Base-by-base conservation (phyloP, 2,113 vertebrate genomes). In the Chloebia gouldiae region DNA sequence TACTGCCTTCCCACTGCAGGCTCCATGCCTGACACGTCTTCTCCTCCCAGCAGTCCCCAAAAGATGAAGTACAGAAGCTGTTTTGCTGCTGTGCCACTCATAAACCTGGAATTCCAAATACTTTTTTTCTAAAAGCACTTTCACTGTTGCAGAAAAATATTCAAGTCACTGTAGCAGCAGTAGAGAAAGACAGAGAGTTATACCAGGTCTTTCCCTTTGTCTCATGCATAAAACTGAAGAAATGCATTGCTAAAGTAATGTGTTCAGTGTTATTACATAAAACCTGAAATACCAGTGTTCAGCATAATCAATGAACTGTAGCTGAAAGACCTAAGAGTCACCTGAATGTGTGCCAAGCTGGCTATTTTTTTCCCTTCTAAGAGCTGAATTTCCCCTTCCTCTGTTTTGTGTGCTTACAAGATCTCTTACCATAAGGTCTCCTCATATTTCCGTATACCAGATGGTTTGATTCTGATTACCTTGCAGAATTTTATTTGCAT, bases 1-100 rank as follows among this genome's bases (percentile, higher is more conserved):
- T 42, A 15, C 40, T 42, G 40, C 24, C 39, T 85, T 85, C n/a
- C 54, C 30, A 72, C 20, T 16, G 7, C 15, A 17, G 70, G 25
- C 18, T 68, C 10, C 2, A 2, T 0, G 0, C 23, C 7, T 25
- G 40, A 21, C 17, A 66, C 22, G 13, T 53, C 9, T 3, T 40
- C 18, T 6, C 15, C 33, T 68, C 30, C 11, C 20, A 16, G 10
- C 3, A 20, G 6, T n/a, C 23, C 44, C 37, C 21, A 17, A 3
- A 35, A 44, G 39, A 21, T 0, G 2, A 49, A 27, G 18, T 50
- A 30, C 23, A 20, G n/a, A 17, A 68, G 14, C 40, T 75, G 56
- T 42, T n/a, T 49, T 81, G 57, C 44, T 84, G n/a, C 53, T 54
- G 15, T 72, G n/a, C n/a, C 0, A 0, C 31, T 61, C 2, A 2